phyloP scores from a whole-genome alignment of 2,888 invertebrate species.

The Zelleria hepariella region DNA sequence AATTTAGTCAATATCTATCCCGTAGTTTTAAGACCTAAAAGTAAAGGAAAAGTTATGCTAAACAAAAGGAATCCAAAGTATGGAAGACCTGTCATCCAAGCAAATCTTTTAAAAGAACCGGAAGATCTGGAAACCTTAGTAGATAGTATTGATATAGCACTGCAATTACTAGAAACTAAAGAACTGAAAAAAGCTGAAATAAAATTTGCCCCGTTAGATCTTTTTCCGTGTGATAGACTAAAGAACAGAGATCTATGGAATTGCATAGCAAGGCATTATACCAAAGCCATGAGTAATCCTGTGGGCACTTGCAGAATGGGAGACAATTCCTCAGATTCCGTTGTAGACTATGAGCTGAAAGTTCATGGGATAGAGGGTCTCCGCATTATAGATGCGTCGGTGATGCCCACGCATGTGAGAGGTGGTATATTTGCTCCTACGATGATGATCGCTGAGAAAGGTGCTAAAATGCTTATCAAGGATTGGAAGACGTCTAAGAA shows the following conservation, averaged over 20 bases:
- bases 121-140: slow-evolving; percentile 59
- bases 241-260: slow-evolving; percentile 63
- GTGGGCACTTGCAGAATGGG: slow-evolving; percentile 66
- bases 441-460: slow-evolving; percentile 66
- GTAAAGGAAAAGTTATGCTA: slow-evolving; percentile 52
- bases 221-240: slow-evolving; percentile 58
- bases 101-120: slow-evolving; percentile 57
- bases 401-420: slow-evolving; percentile 61
- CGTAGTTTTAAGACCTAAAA: slow-evolving; percentile 53
- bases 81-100: slow-evolving; percentile 59
- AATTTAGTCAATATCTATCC: slow-evolving; percentile 60
- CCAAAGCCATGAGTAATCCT: slow-evolving; percentile 58
- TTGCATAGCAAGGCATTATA: slow-evolving; percentile 62
- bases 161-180: slow-evolving; percentile 58
- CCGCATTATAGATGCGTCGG: slow-evolving; percentile 57
- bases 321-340: slow-evolving; percentile 47
- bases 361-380: slow-evolving; percentile 60
- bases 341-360: slow-evolving; percentile 51
- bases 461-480: slow-evolving; percentile 49
- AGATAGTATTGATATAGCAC: slow-evolving; percentile 58
- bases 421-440: slow-evolving; percentile 53
- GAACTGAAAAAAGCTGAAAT: slow-evolving; percentile 58
- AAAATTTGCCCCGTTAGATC: slow-evolving; percentile 55
- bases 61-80: slow-evolving; percentile 61
- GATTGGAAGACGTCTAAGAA: slow-evolving; percentile 61